Conservation (phyloP, 2,888 invertebrate species). For the Acanthosepion esculentum region DNA sequence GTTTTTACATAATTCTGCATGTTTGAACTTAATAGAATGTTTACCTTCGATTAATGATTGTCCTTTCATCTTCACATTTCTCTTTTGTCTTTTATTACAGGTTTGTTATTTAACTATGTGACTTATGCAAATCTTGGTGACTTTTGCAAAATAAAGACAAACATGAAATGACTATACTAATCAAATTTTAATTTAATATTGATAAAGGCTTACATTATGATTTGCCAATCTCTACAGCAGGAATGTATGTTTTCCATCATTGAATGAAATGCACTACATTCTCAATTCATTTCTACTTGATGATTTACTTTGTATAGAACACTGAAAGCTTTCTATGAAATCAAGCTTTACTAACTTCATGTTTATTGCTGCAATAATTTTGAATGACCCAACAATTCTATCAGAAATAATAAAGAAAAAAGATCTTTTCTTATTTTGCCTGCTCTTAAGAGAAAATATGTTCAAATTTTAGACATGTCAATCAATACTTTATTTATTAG, state of each 20-base stretch:
- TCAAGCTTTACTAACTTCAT: not conserved
- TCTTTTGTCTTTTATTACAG: constrained; percentile 15
- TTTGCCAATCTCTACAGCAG: no score
- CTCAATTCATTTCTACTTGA: no score
- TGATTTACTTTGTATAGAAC: not conserved
- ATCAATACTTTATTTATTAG: not conserved
- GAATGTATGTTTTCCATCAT: no score
- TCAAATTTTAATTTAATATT: not conserved
- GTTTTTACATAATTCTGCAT: not conserved
- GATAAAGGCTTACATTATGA: no score
- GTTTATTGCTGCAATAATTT: not conserved
- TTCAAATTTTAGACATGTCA: not conserved
- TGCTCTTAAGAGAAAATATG: not conserved
- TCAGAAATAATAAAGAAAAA: constrained; percentile 25
- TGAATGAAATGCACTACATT: no score
- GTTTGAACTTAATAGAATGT: not conserved
- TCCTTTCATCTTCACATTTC: not conserved
- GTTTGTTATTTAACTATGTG: not conserved
- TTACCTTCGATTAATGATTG: not conserved
- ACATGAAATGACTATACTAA: not conserved
- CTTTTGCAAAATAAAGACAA: not conserved
- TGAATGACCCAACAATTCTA: not conserved
- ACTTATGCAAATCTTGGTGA: not conserved
- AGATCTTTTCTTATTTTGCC: not conserved
- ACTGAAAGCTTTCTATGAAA: not conserved